Conservation (phyloP, 2,888 invertebrate genomes). For the Meteorus cinctellus region DNA sequence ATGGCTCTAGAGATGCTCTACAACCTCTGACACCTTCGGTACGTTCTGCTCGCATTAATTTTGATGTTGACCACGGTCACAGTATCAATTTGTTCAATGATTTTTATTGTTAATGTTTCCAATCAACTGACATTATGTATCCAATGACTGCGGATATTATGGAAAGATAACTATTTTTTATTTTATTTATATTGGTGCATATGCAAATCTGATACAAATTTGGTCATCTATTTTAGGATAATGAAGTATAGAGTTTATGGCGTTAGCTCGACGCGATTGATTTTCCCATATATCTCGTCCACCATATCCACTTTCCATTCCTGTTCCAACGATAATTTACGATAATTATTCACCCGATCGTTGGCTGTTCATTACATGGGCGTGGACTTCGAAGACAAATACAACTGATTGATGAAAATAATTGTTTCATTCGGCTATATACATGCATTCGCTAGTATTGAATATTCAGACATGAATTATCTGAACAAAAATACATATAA, state of each 20-base stretch:
- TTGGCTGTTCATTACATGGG: neutral
- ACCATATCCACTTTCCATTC: neutral
- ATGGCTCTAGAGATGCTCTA: slow-evolving; percentile 58
- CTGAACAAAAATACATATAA: neutral
- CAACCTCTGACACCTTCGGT: slow-evolving; percentile 56
- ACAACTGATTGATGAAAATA: slow-evolving; percentile 2
- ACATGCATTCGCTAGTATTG: neutral
- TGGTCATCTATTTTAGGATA: neutral
- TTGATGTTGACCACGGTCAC: neutral
- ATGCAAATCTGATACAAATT: slow-evolving; percentile 12
- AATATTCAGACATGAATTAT: neutral
- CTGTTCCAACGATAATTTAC: slow-evolving; percentile 24
- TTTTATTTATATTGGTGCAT: neutral
- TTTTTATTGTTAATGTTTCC: neutral
- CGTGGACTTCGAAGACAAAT: neutral
- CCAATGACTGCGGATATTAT: neutral
- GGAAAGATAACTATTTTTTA: neutral
- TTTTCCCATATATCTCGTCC: slow-evolving; percentile 27
- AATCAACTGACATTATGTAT: neutral
- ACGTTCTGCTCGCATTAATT: slow-evolving; percentile 35
- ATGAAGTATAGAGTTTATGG: neutral
- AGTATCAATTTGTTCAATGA: neutral
- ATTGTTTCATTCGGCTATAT: neutral
- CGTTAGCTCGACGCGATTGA: neutral
- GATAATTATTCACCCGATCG: slow-evolving; percentile 15